These are phyloP conservation scores for Eretmocerus hayati DNA, from an alignment of 2,888 invertebrate genomes.

Conservation along the genomic window DNA sequence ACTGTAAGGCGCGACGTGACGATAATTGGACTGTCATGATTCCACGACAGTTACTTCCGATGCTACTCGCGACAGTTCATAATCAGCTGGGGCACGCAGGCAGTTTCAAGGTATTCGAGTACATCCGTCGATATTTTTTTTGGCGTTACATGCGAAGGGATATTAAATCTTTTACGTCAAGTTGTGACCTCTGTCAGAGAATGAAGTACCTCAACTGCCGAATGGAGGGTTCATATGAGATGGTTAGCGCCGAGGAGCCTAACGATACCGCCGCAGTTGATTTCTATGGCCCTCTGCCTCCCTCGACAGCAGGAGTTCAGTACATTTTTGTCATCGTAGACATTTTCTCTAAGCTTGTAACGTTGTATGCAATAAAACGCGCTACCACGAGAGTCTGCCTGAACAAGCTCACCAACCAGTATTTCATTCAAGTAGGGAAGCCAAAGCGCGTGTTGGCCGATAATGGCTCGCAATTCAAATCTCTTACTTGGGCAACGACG, in stretches of 20 bases:
- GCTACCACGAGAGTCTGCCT: constrained; percentile 2
- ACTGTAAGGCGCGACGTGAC: too few relatives aligned
- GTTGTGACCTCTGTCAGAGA: constrained; percentile 13
- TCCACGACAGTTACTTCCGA: neutral
- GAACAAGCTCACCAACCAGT: neutral
- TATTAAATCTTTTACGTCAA: neutral
- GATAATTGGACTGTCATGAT: neutral
- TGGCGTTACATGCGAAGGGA: constrained; percentile 1
- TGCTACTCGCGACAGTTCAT: neutral
- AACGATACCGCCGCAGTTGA: constrained; percentile 3
- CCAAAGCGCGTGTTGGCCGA: neutral
- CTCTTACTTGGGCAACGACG: neutral
- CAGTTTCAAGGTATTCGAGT: neutral
- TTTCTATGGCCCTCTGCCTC: constrained; percentile 6
- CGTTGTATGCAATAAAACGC: constrained; percentile 1
- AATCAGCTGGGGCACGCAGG: constrained; percentile 1
- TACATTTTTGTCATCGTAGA: constrained; percentile 9
- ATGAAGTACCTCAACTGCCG: constrained; percentile 1
- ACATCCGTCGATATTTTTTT: neutral
- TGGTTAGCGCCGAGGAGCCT: neutral
- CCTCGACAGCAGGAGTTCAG: neutral
- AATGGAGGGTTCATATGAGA: constrained; percentile 3
- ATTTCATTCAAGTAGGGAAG: neutral
- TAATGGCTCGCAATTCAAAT: constrained; percentile 9
- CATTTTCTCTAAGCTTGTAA: constrained; percentile 2